These are phyloP conservation scores for Amphipoea oculea DNA, from an alignment of 2,888 invertebrate genomes.

Conservation along the genomic window DNA sequence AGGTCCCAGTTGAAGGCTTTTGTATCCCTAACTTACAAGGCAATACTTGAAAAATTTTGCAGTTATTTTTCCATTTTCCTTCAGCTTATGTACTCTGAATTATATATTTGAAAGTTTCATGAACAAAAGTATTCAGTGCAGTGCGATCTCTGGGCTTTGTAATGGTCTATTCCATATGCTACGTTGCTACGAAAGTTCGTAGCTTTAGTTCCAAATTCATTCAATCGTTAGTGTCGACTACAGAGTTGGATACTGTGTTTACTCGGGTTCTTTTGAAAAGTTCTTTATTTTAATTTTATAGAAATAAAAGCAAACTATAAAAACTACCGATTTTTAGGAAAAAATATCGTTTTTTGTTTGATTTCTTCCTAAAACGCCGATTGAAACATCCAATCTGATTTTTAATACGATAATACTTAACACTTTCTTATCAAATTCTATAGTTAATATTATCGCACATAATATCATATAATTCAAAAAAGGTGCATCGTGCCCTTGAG, in stretches of 20 bases:
- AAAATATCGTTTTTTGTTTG: neutral
- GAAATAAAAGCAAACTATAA: neutral
- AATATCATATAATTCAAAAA: conserved; percentile 27
- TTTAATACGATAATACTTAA: conserved; percentile 25
- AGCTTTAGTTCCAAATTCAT: conserved; percentile 52
- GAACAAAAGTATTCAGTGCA: conserved; percentile 40
- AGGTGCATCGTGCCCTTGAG: conserved; percentile 40
- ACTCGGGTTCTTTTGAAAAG: conserved; percentile 12
- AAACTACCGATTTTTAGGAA: neutral
- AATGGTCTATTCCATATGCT: conserved; percentile 51
- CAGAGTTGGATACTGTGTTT: conserved; percentile 1
- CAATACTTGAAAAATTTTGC: conserved; percentile 15
- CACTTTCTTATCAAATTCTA: conserved; percentile 14
- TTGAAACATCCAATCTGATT: conserved; percentile 12
- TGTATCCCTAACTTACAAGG: conserved; percentile 35
- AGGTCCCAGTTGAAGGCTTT: conserved; percentile 53
- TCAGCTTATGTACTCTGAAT: conserved; percentile 20
- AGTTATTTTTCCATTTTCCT: conserved; percentile 23
- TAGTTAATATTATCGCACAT: conserved; percentile 20
- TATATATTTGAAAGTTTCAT: conserved; percentile 41
- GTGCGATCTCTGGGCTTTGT: conserved; percentile 22
- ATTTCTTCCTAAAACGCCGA: neutral
- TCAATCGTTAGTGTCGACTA: conserved; percentile 56
- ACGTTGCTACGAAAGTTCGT: conserved; percentile 54
- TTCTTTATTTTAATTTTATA: neutral